Base-by-base conservation (phyloP, 2,888 invertebrate species). In the Barypeithes pellucidus region DNA sequence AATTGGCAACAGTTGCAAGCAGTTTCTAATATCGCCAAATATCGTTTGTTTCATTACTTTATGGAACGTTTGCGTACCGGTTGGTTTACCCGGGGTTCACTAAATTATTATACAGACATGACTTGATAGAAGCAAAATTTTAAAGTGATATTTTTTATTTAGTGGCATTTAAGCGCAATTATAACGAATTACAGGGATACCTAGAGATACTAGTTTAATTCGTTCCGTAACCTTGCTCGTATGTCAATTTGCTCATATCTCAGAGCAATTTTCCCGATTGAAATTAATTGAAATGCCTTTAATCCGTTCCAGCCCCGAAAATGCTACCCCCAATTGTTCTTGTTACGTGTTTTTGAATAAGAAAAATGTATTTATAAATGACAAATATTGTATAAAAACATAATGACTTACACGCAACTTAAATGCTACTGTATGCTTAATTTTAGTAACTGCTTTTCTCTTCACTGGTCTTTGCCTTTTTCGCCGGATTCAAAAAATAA, bases 1-100 rank as follows among this genome's bases (percentile, higher is more conserved):
- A 73, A 68, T 73, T 65, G 73, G 73, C 68, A 73, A 73, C 73
- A 73, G 73, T 68, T 73, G 73, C 73, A 50, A 54, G 43, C 68
- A 63, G 65, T 65, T 73, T 73, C 73, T 73, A 68, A 73, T 73
- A 73, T 68, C 68, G 50, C 43, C 65, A 47, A 63, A 73, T 65
- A 68, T 68, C 68, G 60, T 73, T 73, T 67, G 73, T 68, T 65
- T 60, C 54, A 68, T 68, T 73, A 67, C 62, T 73, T 73, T 73
- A 73, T 73, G 63, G 68, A 63, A 54, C 67, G 41, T 47, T 67
- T 62, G 67, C 29, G 67, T 59, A 22, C 52, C 45, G 18, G 16
- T 45, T 57, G 59, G 33, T 62, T 61, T 72, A 67, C 60, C 67
- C 16, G 20, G 67, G 54, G 67, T 43, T 22, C 62, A 24, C 43